Base-by-base conservation (phyloP, 2,888 invertebrate species). In the Keiferia lycopersicella region DNA sequence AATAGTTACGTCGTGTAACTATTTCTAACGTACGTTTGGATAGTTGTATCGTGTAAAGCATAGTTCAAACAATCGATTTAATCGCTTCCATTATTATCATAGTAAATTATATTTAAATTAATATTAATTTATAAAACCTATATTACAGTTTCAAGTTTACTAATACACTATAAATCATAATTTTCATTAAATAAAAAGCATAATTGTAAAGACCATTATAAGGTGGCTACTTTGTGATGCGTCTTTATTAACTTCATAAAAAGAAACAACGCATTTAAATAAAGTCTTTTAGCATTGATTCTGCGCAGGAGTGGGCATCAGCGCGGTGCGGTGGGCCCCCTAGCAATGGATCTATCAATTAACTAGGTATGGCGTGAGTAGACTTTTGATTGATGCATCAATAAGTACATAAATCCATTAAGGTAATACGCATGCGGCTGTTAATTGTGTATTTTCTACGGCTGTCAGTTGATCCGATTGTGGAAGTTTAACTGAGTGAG, bases 321-420 rank as follows among this genome's bases (percentile, higher is more conserved):
- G 45, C 64, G 61, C 51, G 51, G 51, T 58, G 63, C 34, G 34
- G 34, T 10, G 66, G 53, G 39, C 20, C 65, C 62, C 65, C 69
- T 76, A 75, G 80, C 84, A 87, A 84, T 80, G 80, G 81, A 84
- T 82, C 78, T 79, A 86, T 87, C 87, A 88, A 87, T 87, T 87
- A 87, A 85, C 66, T 73, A 34, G 34, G 8, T 34, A 71, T 71
- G 76, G 74, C 79, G 75, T 78, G 76, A 81, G 80, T 77, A 77
- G 80, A 76, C 81, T 82, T 82, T 81, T 89, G 90, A 90, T 90
- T 89, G 90, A 91, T 89, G 84, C 84, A 83, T 89, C 89, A 90
- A 89, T 90, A 89, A 85, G 86, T 87, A 86, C 84, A 86, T 87
- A 87, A 88, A 89, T 89, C 90, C 87, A 90, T 90, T 89, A 88